phyloP scores from a whole-genome alignment of 2,797 vertebrate species.

The Sebastes elongatus region DNA sequence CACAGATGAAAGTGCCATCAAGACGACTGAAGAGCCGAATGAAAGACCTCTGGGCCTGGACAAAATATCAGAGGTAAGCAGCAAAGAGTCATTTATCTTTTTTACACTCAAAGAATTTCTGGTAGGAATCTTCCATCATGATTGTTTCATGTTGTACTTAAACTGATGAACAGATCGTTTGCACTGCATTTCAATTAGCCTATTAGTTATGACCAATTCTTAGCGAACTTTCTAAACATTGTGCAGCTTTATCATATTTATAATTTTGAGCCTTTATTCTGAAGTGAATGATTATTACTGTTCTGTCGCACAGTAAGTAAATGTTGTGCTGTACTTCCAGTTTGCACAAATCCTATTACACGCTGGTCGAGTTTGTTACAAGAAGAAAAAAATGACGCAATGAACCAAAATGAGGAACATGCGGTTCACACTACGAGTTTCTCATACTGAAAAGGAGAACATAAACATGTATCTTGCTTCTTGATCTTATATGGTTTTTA shows the following conservation, averaged over 20 bases:
- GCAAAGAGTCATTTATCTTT: not conserved
- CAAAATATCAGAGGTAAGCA: conserved; percentile 55
- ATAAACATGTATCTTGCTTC: not conserved
- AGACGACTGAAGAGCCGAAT: not conserved
- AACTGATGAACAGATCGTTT: not conserved
- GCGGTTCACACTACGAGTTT: conserved; percentile 16
- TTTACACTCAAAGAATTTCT: not conserved
- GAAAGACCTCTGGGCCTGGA: not conserved
- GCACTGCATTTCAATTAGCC: not conserved
- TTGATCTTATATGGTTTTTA: not conserved
- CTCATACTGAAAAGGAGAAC: conserved; percentile 49
- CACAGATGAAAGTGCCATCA: conserved; percentile 49
- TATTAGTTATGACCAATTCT: not conserved
- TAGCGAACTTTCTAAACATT: not conserved
- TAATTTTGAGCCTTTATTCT: not conserved
- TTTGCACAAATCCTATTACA: conserved; percentile 12
- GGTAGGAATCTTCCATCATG: not conserved
- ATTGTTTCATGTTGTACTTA: not conserved
- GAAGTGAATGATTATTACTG: not conserved
- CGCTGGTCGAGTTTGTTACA: conserved; percentile 1
- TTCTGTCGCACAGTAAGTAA: not conserved
- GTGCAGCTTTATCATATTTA: not conserved
- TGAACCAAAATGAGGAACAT: conserved; percentile 59
- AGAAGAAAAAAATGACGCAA: conserved; percentile 18
- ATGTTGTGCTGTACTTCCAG: not conserved